Base-by-base conservation (phyloP, 2,888 invertebrate genomes). In the Hirtodrosophila trivittata region DNA sequence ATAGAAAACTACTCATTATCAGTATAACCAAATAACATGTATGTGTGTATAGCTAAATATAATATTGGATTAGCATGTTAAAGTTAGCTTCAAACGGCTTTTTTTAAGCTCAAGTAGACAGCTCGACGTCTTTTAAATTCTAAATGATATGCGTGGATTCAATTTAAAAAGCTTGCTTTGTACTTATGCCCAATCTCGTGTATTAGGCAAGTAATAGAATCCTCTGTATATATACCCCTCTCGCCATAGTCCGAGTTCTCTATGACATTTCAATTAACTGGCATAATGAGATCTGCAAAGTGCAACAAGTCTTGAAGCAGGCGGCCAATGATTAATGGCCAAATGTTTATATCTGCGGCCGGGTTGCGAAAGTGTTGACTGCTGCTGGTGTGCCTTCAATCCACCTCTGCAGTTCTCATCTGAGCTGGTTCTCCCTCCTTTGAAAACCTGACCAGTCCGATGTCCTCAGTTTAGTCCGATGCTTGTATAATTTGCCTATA, bases 281-380 rank as follows among this genome's bases (percentile, higher is more conserved):
- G 66, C 86, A 75, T 78, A 78, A 78, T 82, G 77, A 82, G 85
- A 60, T 49, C 43, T 21, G 41, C 42, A 49, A 59, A 59, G 68
- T 69, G 58, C 75, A 60, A 58, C 83, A 69, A 59, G 18, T 35
- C 42, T 58, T 65, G 49, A 12, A 45, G 54, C 82, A 66, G 69
- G 72, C 76, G 64, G 66, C 42, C 65, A 56, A 68, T 81, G 80
- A 81, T 86, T 81, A 84, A 81, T 81, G 86, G 73, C 67, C 77
- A 73, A 86, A 83, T 76, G 84, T 68, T 71, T 65, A 65, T 65
- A 83, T 80, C 77, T 65, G 56, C 51, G 56, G 47, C 46, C 67
- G 38, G 60, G 13, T 62, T 65, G 72, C 77, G 80, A 86, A 82
- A 86, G 82, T 82, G 82, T 82, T 82, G 82, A 82, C 78, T 86